These are phyloP conservation scores for Prionace glauca DNA, from an alignment of 2,797 vertebrate genomes.

Conservation along the genomic window DNA sequence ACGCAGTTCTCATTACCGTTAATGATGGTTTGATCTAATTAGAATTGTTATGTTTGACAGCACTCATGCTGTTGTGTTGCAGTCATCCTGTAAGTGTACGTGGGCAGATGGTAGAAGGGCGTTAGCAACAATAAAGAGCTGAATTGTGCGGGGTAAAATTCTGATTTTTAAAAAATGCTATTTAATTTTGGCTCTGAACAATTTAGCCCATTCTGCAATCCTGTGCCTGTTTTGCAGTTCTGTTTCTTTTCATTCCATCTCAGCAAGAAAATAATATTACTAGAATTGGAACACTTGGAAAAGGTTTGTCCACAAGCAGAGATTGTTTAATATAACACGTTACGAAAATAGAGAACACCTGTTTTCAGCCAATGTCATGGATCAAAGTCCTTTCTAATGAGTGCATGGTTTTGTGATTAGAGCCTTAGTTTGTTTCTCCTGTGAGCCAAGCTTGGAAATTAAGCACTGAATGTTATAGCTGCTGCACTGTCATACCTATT, in stretches of 20 bases:
- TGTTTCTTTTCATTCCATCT: background rate
- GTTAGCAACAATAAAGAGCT: background rate
- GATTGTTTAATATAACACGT: background rate
- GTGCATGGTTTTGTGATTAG: background rate
- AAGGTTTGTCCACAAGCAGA: background rate
- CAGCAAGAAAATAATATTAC: background rate
- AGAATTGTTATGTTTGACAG: background rate
- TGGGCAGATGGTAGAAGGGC: background rate
- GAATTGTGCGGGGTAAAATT: background rate
- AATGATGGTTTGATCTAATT: background rate
- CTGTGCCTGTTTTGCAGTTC: background rate
- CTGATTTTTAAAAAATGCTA: background rate
- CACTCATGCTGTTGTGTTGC: background rate
- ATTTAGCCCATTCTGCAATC: background rate
- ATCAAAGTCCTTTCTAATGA: slow-evolving; percentile 10
- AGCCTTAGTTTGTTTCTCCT: background rate
- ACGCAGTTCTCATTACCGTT: background rate
- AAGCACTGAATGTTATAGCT: background rate
- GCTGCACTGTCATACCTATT: background rate
- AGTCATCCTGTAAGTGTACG: background rate
- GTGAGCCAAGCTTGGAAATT: background rate
- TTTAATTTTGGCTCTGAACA: background rate
- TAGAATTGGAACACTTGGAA: background rate
- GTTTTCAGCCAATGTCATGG: background rate
- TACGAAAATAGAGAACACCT: slow-evolving; percentile 6